Conservation (phyloP, 2,113 vertebrate genomes). For the Sorex fumeus region DNA sequence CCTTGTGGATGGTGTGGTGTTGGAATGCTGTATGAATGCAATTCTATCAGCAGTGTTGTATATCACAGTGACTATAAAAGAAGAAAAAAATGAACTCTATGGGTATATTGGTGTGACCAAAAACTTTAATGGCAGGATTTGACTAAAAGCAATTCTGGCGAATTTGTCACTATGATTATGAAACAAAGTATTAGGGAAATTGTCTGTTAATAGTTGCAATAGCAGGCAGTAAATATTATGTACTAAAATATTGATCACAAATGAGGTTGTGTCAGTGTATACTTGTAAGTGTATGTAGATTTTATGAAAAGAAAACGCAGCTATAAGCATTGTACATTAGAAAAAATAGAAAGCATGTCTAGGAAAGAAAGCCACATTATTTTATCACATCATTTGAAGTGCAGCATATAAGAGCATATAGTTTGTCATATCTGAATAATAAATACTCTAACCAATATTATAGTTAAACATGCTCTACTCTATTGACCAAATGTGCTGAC, state of each 20-base stretch:
- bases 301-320: background rate
- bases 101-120: background rate
- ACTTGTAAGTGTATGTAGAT: background rate
- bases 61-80: too few species aligned
- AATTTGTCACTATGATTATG: background rate
- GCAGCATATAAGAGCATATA: background rate
- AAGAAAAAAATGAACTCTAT: too few species aligned
- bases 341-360: background rate
- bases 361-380: background rate
- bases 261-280: background rate
- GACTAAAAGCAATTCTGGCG: background rate
- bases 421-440: constrained; percentile 22
- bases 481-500: background rate
- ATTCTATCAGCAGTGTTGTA: too few species aligned
- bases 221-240: background rate
- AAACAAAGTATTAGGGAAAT: background rate
- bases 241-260: background rate
- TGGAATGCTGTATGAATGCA: too few species aligned
- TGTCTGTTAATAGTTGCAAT: background rate
- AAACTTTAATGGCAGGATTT: background rate
- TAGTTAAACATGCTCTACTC: background rate
- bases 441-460: background rate
- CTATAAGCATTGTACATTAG: background rate
- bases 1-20: too few species aligned
- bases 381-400: background rate